These are phyloP conservation scores for Netelia inedita DNA, from an alignment of 2,888 invertebrate species.

Conservation along the genomic window DNA sequence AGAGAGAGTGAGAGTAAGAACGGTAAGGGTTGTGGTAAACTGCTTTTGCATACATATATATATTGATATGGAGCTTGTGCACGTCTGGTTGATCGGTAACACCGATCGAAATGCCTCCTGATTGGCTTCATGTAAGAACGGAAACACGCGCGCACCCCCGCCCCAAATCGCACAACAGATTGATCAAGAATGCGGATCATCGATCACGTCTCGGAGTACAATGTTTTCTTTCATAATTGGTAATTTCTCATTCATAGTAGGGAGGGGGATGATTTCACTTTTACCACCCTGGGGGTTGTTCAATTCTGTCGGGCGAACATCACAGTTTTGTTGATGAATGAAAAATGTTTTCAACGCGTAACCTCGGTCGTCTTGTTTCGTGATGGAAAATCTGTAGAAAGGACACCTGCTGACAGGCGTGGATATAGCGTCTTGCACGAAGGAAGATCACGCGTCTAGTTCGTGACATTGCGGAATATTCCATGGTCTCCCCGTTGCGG, in stretches of 20 bases:
- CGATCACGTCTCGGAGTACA: no score
- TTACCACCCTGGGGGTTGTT: neutral
- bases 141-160: no score
- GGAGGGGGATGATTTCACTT: no score
- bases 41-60: neutral
- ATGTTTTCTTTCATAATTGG: no score
- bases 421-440: neutral
- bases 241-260: no score
- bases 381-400: neutral
- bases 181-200: no score
- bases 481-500: neutral
- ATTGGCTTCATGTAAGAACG: neutral
- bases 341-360: constrained; percentile 34
- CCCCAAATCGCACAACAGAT: no score
- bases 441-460: constrained; percentile 2
- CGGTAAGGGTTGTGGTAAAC: neutral
- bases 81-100: constrained; percentile 16
- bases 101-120: neutral
- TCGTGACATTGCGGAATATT: constrained; percentile 6
- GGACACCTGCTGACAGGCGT: constrained; percentile 40
- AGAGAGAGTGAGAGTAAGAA: neutral
- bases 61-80: neutral
- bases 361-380: constrained; percentile 23
- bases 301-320: neutral
- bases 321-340: constrained; percentile 53